A percentile compares a stretch with the other conserved stretches of the same genome.
These are phyloP conservation scores for Brachystomella parvula DNA, from an alignment of 1,140 invertebrate species.

Conservation along the genomic window DNA sequence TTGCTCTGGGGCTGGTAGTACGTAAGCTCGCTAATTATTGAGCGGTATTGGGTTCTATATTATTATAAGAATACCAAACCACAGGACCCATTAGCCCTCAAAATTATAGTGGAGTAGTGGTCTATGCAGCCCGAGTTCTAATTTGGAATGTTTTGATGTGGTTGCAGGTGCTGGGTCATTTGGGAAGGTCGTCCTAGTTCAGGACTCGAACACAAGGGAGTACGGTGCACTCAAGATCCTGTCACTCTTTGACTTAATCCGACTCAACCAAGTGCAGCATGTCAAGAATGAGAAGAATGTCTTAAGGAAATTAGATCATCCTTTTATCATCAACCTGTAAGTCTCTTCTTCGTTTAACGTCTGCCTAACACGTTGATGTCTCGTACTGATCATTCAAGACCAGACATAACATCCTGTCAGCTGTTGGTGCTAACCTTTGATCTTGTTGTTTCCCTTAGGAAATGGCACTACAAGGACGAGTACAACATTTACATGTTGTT, in stretches of 20 bases:
- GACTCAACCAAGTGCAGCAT: slow-evolving; percentile 87
- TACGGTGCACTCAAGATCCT: slow-evolving; percentile 87
- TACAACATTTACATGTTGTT: slow-evolving; percentile 83
- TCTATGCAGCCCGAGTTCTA: too few species aligned
- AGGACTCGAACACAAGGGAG: slow-evolving; percentile 64
- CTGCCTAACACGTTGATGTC: background rate
- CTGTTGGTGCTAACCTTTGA: background rate
- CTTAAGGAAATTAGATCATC: slow-evolving; percentile 71
- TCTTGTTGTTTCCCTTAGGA: slow-evolving; percentile 51
- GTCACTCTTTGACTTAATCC: slow-evolving; percentile 80
- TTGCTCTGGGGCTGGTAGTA: too few species aligned
- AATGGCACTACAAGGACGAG: slow-evolving; percentile 81
- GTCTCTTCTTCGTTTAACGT: slow-evolving; percentile 46
- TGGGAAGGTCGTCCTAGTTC: slow-evolving; percentile 77
- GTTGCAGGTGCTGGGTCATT: slow-evolving; percentile 83
- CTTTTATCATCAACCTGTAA: slow-evolving; percentile 91
- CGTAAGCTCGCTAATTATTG: too few species aligned
- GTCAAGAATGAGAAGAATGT: slow-evolving; percentile 92
- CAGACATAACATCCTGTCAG: background rate
- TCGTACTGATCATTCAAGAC: background rate
- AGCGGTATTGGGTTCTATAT: too few species aligned
- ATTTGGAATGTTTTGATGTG: too few species aligned
- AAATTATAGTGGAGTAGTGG: too few species aligned
- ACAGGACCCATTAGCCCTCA: too few species aligned
- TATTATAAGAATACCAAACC: too few species aligned